These are phyloP conservation scores for Lithophane ornitopus DNA, from an alignment of 2,888 invertebrate genomes.

Conservation along the genomic window DNA sequence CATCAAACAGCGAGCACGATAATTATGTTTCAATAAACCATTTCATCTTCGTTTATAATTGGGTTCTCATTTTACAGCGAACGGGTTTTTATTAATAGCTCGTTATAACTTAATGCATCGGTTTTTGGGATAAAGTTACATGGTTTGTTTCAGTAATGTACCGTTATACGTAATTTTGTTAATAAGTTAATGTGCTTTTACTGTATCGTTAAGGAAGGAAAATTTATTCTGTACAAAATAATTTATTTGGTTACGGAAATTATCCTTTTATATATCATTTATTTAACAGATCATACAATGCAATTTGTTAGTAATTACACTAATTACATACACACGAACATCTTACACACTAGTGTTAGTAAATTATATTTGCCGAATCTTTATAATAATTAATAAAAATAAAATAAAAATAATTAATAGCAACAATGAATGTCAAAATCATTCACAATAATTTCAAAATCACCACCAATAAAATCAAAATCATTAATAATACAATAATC, in stretches of 20 bases:
- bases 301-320: too few relatives aligned
- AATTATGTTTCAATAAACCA: conserved; percentile 38
- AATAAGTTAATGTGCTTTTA: conserved; percentile 24
- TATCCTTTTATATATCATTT: too few relatives aligned
- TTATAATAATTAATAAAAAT: too few relatives aligned
- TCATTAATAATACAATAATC: too few relatives aligned
- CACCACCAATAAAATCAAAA: too few relatives aligned
- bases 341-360: too few relatives aligned
- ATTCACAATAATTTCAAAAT: too few relatives aligned
- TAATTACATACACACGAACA: too few relatives aligned
- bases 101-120: conserved; percentile 25
- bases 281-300: too few relatives aligned
- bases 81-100: conserved; percentile 40
- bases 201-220: not conserved
- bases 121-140: conserved; percentile 15
- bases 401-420: too few relatives aligned
- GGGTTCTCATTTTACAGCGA: conserved; percentile 33
- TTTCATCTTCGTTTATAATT: conserved; percentile 48
- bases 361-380: too few relatives aligned
- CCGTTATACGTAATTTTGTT: not conserved
- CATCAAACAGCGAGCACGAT: conserved; percentile 20
- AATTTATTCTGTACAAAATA: not conserved
- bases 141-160: not conserved
- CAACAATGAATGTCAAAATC: too few relatives aligned
- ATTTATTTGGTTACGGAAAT: not conserved